phyloP scores from a whole-genome alignment of 2,797 vertebrate species.

The Euthynnus affinis region DNA sequence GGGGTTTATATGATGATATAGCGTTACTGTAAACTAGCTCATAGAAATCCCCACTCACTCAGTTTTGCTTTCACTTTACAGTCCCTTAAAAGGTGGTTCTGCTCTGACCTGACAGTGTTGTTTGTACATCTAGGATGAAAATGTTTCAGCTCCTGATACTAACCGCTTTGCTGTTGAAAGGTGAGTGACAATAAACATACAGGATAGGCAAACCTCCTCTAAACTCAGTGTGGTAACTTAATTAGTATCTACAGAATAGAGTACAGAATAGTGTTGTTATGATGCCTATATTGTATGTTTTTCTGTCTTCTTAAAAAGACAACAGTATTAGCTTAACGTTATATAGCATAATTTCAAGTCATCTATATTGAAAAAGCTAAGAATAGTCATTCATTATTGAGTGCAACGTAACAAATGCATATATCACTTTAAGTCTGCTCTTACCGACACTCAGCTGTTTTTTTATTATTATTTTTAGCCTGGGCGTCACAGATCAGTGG shows the following conservation, averaged over 20 bases:
- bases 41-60: not conserved
- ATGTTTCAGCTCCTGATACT: conserved; percentile 36
- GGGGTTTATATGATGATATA: too few relatives aligned
- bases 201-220: not conserved
- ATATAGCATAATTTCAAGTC: too few relatives aligned
- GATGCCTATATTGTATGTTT: too few relatives aligned
- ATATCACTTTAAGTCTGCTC: not conserved
- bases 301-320: too few relatives aligned
- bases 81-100: fast-evolving
- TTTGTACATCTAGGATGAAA: fast-evolving
- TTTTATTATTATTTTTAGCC: conserved; percentile 45
- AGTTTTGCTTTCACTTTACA: not conserved
- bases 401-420: fast-evolving
- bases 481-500: conserved; percentile 27
- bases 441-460: not conserved
- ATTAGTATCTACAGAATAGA: not conserved
- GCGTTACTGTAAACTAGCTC: too few relatives aligned
- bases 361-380: too few relatives aligned
- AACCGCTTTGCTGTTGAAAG: conserved; percentile 20
- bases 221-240: not conserved
- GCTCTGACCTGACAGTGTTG: conserved; percentile 26
- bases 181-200: conserved; percentile 27
- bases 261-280: too few relatives aligned
- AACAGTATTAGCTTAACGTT: too few relatives aligned
- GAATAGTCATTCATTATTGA: not conserved